Conservation (phyloP, 1,140 invertebrate genomes). For the Yoshiicerus persimilis region DNA sequence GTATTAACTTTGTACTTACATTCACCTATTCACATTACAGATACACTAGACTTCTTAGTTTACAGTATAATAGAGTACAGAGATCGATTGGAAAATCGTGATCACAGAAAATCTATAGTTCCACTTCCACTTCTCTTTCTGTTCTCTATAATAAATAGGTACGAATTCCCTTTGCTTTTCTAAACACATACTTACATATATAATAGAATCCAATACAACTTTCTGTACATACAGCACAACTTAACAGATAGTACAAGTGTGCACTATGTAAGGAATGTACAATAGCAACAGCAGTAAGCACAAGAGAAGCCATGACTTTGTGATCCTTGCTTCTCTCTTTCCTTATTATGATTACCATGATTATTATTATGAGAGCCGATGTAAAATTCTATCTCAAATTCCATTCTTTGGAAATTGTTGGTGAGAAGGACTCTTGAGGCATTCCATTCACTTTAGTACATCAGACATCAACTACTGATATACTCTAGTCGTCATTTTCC, state of each 20-base stretch:
- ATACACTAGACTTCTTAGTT: neutral
- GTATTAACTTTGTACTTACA: neutral
- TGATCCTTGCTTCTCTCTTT: slow-evolving; percentile 24
- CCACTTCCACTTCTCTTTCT: neutral
- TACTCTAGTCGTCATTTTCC: neutral
- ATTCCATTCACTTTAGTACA: neutral
- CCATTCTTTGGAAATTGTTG: neutral
- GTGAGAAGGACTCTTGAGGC: slow-evolving; percentile 4
- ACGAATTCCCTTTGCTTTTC: neutral
- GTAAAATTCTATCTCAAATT: neutral
- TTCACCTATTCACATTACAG: neutral
- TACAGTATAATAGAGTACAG: neutral
- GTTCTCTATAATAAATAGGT: neutral
- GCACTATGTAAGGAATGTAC: neutral
- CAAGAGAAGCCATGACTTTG: slow-evolving; percentile 12
- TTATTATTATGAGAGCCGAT: slow-evolving; percentile 1
- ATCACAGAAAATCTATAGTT: neutral
- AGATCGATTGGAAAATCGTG: slow-evolving; percentile 25
- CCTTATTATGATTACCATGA: slow-evolving; percentile 14
- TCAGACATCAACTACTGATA: neutral
- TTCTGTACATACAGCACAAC: neutral
- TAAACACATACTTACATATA: neutral
- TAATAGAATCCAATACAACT: neutral
- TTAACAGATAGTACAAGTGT: neutral
- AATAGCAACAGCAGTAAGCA: no score